Evolutionary conservation across 1,140 invertebrate genomes (phyloP), one percentile per base, ranked within the genome.

Genomic region (Pemphigus obesinymphae): DNA sequence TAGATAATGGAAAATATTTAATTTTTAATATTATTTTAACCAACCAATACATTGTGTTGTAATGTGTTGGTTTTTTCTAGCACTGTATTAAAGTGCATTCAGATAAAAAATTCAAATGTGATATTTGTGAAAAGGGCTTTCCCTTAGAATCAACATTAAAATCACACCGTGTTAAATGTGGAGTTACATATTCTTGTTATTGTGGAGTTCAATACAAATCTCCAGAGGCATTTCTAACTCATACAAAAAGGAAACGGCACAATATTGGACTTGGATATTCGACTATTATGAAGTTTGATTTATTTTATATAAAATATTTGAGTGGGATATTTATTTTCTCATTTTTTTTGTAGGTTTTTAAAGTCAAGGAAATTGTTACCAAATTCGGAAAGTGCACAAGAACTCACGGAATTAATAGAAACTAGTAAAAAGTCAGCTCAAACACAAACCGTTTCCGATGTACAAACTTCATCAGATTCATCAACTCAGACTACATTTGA

Each of bases 51-150:
- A 8, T 40, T 40, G 4, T 40, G 8, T 40, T 40, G 37, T 40
- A 5, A 8, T 40, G 3, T 40, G 8, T 8, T 8, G 37, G 8
- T 40, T 40, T 20, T 50, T 82, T 48, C 5, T 50, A 82, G 82
- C 82, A 82, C 17, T 80, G 63, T 48, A 63, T 82, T 2, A 82
- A 82, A 68, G 82, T 82, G 20, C 82, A 82, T 80, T 66, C 61
- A 3, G 75, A 75, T 4, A 82, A 78, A 43, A 82, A 66, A 20
- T 78, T 53, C 23, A 68, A 63, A 50, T 82, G 82, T 78, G 40
- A 75, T 23, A 82, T 78, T 20, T 82, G 82, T 40, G 45, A 50
- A 34, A 78, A 78, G 66, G 58, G 58, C 2, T 82, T 82, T 55
- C 50, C 82, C 20, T 53, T 82, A 6, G 82, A 80, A n/a, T 75